Evolutionary conservation across 1,140 invertebrate genomes (phyloP).

Genomic region (Harpegnathos saltator): DNA sequence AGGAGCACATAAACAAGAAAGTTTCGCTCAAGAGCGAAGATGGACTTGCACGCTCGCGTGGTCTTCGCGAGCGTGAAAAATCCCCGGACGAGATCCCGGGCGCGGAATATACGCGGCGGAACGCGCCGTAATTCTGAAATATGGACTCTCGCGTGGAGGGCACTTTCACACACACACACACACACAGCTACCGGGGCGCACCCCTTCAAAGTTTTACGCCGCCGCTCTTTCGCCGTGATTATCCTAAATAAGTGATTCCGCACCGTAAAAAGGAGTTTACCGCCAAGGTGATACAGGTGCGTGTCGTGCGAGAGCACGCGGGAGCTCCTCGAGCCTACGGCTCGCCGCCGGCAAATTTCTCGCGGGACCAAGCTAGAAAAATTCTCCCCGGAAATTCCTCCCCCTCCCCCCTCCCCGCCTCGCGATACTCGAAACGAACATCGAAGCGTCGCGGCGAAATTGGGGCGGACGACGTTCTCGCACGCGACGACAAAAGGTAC

Average conservation of each 20-base stretch:
- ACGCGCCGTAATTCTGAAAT: slow-evolving; percentile 78
- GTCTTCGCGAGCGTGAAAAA: background rate
- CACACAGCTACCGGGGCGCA: no score
- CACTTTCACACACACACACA: slow-evolving; percentile 65
- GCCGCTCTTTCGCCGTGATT: slow-evolving; percentile 35
- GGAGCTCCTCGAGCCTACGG: no score
- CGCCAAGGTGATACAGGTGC: background rate
- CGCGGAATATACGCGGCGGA: slow-evolving; percentile 59
- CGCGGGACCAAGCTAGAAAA: no score
- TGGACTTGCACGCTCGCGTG: background rate
- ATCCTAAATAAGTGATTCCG: slow-evolving; percentile 50
- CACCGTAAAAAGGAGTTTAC: slow-evolving; percentile 31
- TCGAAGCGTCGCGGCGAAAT: no score
- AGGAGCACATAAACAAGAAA: background rate
- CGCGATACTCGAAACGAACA: no score
- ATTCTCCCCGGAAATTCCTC: no score
- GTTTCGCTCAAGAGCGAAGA: background rate
- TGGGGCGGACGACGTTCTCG: no score
- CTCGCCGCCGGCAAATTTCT: no score
- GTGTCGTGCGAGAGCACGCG: background rate
- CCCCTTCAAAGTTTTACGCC: slow-evolving; percentile 76
- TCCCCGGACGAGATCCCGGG: slow-evolving; percentile 13
- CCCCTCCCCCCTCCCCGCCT: no score
- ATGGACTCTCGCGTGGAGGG: slow-evolving; percentile 72
- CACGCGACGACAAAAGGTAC: no score